Evolutionary conservation across 2,797 vertebrate species (phyloP), one percentile per base, ranked within the genome.

Genomic region (Eulemur coronatus): DNA sequence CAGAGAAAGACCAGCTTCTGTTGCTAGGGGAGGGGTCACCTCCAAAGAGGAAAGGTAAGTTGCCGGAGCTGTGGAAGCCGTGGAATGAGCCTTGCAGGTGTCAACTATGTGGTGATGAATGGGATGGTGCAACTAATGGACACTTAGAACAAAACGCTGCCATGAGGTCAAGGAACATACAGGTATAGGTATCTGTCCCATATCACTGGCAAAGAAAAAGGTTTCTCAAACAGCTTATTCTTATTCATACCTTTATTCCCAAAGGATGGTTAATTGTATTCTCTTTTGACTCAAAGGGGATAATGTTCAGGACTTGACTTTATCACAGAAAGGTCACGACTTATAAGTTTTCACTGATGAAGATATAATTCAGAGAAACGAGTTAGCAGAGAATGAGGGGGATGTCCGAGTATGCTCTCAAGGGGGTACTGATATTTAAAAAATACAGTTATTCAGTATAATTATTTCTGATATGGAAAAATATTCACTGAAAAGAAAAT

Each of bases 81-180:
- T 0, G 14, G 59, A 52, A 3, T 20, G 28, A 43, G 1, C 9
- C 57, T 41, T 46, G 30, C 28, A 17, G 28, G 0, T 38, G 78
- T 15, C 12, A 2, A 33, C 22, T 57, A 18, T 33, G 26, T n/a
- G 12, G 30, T 26, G 14, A 13, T 6, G 28, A 22, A 20, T 4
- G 12, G 15, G 18, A 28, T 1, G 13, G 43, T 57, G 50, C 18
- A 4, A 0, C 38, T 13, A 35, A n/a, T 0, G 7, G 30, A 30
- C 30, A 67, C 11, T 2, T 12, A 24, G 5, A 11, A 2, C 7
- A 57, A 41, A 30, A 20, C 3, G 7, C 18, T 17, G 7, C 11
- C 55, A 1, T 46, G 4, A 67, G 24, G 18, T 11, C 15, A 38
- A 69, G 1, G 2, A 7, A 4, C 59, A 28, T 10, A 0, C 0